Evolutionary conservation across 2,113 vertebrate genomes (phyloP).

Genomic region (Psammodynastes pulverulentus): DNA sequence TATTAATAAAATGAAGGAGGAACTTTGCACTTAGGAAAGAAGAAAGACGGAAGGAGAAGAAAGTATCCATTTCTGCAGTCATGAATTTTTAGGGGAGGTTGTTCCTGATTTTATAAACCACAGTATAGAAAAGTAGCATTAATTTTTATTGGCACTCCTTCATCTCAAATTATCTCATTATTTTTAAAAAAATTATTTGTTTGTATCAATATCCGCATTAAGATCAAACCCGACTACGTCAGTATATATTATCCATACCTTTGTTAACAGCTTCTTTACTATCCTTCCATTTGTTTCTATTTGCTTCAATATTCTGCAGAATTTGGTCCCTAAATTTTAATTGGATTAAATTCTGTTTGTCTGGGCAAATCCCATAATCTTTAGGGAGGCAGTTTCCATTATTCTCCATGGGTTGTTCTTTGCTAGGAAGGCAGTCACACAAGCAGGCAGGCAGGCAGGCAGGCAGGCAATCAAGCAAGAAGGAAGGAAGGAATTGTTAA

Average conservation of each 20-base stretch:
- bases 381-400: neutral
- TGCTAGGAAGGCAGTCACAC: neutral
- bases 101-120: neutral
- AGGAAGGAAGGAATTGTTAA: neutral
- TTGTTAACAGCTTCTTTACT: neutral
- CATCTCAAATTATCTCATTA: neutral
- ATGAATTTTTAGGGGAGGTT: neutral
- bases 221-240: neutral
- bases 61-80: neutral
- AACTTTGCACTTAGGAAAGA: neutral
- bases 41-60: neutral
- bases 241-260: neutral
- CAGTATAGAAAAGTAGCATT: neutral
- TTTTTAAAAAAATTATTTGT: neutral
- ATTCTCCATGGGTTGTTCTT: neutral
- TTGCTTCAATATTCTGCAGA: neutral
- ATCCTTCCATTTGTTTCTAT: slow-evolving; percentile 8
- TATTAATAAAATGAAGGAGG: neutral
- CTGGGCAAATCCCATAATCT: neutral
- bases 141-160: neutral
- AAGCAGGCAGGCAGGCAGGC: neutral
- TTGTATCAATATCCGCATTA: neutral
- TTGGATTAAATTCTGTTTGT: neutral
- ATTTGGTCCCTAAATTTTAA: neutral
- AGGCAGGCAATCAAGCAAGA: neutral